Evolutionary conservation across 2,797 vertebrate genomes (phyloP), one percentile per base, ranked within the genome.

Genomic region (Heteromormyrus szaboi): DNA sequence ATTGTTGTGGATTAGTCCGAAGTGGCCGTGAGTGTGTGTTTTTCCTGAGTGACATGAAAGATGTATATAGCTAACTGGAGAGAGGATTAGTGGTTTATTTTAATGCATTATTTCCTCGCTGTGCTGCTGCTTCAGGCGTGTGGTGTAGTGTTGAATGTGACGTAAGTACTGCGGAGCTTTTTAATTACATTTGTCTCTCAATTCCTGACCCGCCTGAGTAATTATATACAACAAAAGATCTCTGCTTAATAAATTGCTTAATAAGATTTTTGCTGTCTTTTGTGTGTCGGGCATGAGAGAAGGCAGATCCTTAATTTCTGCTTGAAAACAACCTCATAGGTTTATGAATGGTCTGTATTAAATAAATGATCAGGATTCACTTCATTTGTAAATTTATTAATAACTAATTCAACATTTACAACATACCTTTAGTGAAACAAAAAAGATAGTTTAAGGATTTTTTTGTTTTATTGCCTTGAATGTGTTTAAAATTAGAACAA

Each of bases 111-210:
- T 68, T 89, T 72, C 46, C 25, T 51, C 6, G n/a, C 19, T 1
- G n/a, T 83, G 76, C 5, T 54, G 59, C 44, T 29, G 33, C 33
- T n/a, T 54, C 7, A 79, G 62, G 14, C 25, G 11, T 54, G 51
- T 44, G 37, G 17, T 37, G 22, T 56, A 2, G 22, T 51, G 41
- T 50, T 62, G 86, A 83, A 81, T 81, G 37, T 87, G 33, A 85
- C 62, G 62, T 68, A 86, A 88, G 87, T 89, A 83, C 87, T 88
- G 53, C 12, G 17, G 51, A 88, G 81, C 87, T 72, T 87, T 89
- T 90, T 53, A 81, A 54, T 86, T 86, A 62, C n/a, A 51, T 88
- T 56, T 79, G 19, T 14, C 37, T 4, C 41, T 86, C 72, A 85
- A 50, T 81, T 51, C 22, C 29, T 79, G n/a, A 62, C 59, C 85